Evolutionary conservation across 2,888 invertebrate genomes (phyloP).

Genomic region (Brachyptera putata): DNA sequence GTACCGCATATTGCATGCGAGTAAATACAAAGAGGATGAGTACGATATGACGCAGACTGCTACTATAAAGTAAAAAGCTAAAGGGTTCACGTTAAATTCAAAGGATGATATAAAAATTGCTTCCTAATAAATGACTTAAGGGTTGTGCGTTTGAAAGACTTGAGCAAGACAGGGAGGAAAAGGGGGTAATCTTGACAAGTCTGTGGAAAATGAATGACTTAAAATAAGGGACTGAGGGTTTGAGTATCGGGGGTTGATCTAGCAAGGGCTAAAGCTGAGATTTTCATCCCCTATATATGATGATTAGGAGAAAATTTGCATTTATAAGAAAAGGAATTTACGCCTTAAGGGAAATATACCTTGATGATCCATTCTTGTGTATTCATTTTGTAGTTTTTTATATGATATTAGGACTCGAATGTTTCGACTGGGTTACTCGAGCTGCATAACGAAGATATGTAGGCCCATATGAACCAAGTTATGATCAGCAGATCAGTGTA

Average conservation of each 20-base stretch:
- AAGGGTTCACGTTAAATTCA: background rate
- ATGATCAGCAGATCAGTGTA: too few species aligned
- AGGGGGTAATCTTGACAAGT: slow-evolving; percentile 25
- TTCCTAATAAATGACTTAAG: slow-evolving; percentile 27
- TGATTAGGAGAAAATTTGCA: slow-evolving; percentile 20
- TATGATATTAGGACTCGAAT: too few species aligned
- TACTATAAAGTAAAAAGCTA: too few species aligned
- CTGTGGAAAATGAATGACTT: slow-evolving; percentile 27
- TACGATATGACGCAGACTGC: too few species aligned
- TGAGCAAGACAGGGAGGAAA: slow-evolving; percentile 13
- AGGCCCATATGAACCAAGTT: too few species aligned
- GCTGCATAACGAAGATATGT: too few species aligned
- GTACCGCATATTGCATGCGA: too few species aligned
- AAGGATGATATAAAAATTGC: slow-evolving; percentile 11
- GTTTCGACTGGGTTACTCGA: too few species aligned
- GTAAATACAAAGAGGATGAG: too few species aligned
- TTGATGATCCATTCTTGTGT: slow-evolving; percentile 10
- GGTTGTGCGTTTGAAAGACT: slow-evolving; percentile 20
- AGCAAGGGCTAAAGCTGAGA: slow-evolving; percentile 8
- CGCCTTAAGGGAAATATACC: slow-evolving; percentile 7
- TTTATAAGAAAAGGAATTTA: slow-evolving; percentile 16
- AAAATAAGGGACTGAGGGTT: slow-evolving; percentile 12
- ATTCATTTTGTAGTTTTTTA: too few species aligned
- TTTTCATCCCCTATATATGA: slow-evolving; percentile 18
- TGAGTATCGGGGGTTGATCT: slow-evolving; percentile 18